These are phyloP conservation scores for Apteryx owenii DNA, from an alignment of 2,113 vertebrate species.

Conservation along the genomic window DNA sequence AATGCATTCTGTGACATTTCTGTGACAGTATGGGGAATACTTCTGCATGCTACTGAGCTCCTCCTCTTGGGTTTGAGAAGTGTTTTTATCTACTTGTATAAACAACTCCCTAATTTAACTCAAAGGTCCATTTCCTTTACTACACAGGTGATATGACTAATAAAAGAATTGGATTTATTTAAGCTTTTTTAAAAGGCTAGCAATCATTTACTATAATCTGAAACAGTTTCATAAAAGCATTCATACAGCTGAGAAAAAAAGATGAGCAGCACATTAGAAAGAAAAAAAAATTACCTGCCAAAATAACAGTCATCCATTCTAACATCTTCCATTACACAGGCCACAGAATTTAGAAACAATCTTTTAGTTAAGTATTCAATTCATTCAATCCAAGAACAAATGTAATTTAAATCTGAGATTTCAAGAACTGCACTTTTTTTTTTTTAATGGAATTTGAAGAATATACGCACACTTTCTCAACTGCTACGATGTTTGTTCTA, in stretches of 20 bases:
- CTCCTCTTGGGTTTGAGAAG: neutral
- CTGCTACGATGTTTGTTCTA: neutral
- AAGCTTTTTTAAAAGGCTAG: conserved; percentile 27
- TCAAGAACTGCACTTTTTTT: neutral
- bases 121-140: neutral
- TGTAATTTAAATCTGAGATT: neutral
- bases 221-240: neutral
- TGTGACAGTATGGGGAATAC: neutral
- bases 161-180: conserved; percentile 6
- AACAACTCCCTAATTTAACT: neutral
- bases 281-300: neutral
- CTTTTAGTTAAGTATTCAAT: neutral
- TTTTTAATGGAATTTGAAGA: neutral
- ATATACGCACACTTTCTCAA: neutral
- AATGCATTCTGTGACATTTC: neutral
- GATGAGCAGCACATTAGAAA: neutral
- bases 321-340: neutral
- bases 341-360: neutral
- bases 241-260: neutral
- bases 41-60: neutral
- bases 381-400: neutral
- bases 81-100: neutral
- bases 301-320: neutral
- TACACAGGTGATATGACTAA: neutral
- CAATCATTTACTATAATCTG: neutral